phyloP scores from a whole-genome alignment of 53 echinoderm and acorn worm genomes.

The Echinarachnius parma region DNA sequence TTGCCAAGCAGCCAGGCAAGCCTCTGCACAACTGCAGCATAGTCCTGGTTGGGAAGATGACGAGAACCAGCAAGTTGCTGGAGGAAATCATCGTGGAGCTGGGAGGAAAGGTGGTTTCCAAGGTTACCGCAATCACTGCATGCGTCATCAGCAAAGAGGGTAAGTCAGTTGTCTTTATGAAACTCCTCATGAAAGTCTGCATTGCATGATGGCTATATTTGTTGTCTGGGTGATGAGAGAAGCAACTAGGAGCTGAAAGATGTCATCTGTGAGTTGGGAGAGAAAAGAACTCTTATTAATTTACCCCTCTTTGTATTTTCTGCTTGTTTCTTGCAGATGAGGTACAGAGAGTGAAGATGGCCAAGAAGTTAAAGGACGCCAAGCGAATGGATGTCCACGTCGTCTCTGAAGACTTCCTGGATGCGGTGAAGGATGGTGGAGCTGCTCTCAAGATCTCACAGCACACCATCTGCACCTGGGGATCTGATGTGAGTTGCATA shows the following conservation, averaged over 20 bases:
- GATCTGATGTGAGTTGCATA: slow-evolving; percentile 86
- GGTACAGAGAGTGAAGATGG: slow-evolving; percentile 81
- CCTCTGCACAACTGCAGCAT: slow-evolving; percentile 62
- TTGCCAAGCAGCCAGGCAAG: slow-evolving; percentile 4
- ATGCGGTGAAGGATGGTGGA: slow-evolving; percentile 76
- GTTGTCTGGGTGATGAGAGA: too few species aligned
- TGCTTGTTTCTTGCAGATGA: slow-evolving; percentile 68
- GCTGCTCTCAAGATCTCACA: slow-evolving; percentile 73
- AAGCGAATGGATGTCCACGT: slow-evolving; percentile 72
- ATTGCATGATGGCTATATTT: too few species aligned
- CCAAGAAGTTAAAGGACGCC: slow-evolving; percentile 69
- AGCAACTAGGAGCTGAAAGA: too few species aligned
- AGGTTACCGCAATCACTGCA: slow-evolving; percentile 51
- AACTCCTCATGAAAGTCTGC: too few species aligned
- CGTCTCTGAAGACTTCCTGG: slow-evolving; percentile 80
- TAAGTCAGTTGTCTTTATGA: slow-evolving; percentile 15
- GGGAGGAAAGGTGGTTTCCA: slow-evolving; percentile 58
- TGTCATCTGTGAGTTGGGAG: too few species aligned
- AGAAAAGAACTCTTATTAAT: too few species aligned
- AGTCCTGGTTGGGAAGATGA: slow-evolving; percentile 61
- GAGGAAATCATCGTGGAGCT: slow-evolving; percentile 51
- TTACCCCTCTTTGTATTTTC: too few species aligned
- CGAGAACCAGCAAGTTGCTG: slow-evolving; percentile 35
- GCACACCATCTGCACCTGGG: slow-evolving; percentile 84
- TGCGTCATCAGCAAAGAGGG: slow-evolving; percentile 83